Conservation (phyloP, 2,113 vertebrate species). For the Miniopterus natalensis region DNA sequence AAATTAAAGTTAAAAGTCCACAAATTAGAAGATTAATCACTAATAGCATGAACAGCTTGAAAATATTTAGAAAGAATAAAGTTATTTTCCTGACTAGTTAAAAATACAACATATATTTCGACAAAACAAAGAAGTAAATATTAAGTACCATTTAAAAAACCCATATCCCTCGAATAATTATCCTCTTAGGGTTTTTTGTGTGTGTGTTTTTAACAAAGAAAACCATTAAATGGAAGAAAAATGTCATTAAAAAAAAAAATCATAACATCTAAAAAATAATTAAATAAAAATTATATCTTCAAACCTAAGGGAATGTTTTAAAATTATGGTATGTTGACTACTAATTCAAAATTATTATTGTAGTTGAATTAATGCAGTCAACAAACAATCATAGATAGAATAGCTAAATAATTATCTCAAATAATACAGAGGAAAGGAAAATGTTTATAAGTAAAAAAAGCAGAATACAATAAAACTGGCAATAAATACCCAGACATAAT, state of each 20-base stretch:
- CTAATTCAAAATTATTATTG: conserved; percentile 22
- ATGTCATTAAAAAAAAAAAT: conserved; percentile 14
- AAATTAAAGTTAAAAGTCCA: conserved; percentile 17
- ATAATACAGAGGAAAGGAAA: conserved; percentile 30
- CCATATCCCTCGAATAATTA: conserved; percentile 34
- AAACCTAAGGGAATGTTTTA: conserved; percentile 18
- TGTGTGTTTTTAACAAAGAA: neutral
- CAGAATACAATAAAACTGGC: conserved; percentile 21
- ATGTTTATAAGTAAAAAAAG: conserved; percentile 55
- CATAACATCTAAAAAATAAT: conserved; percentile 36
- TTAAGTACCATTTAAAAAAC: neutral
- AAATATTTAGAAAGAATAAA: conserved; percentile 22
- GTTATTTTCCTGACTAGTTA: neutral
- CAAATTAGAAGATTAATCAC: conserved; percentile 24
- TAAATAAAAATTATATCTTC: conserved; percentile 9
- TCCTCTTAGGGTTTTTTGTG: neutral
- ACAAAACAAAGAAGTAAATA: conserved; percentile 42
- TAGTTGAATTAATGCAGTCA: neutral
- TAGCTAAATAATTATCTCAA: conserved; percentile 13
- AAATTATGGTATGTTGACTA: neutral
- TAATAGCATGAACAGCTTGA: neutral
- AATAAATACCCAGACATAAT: conserved; percentile 46
- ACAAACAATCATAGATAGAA: conserved; percentile 5
- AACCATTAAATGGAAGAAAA: conserved; percentile 8
- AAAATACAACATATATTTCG: conserved; percentile 30